Base-by-base conservation (phyloP, 1,140 invertebrate species). In the Listronotus bonariensis region DNA sequence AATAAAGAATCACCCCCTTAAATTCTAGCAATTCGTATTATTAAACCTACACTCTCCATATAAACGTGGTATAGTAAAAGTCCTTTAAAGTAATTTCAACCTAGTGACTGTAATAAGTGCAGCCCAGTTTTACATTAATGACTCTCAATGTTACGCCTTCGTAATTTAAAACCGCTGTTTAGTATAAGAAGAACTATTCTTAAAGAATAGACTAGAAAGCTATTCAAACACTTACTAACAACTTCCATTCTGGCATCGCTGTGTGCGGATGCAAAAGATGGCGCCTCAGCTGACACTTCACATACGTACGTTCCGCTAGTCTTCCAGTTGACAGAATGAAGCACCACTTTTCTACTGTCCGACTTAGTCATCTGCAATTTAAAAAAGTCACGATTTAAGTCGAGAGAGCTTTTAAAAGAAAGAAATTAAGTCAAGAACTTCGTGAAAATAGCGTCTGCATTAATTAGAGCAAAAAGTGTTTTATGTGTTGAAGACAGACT, bases 231-330 rank as follows among this genome's bases (percentile, higher is more conserved):
- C 88, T 88, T 79, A 91, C 89, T 87, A 48, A 90, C 82, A 69
- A 91, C 85, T 77, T 89, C 86, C 86, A 91, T 85, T 59, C 82
- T 80, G 10, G 85, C 86, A 74, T 89, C 87, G 56, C 84, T 85
- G 46, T 85, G 82, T 7, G 85, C 87, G 1, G 85, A 87, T 10
- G 82, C 82, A 75, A 92, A 92, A 52, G 84, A 86, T 17, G 89
- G 89, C 15, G 83, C 87, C 78, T 92, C 90, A 0, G 87, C 89
- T 56, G 87, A 90, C 62, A 92, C 87, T 79, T 92, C 90, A 74
- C 90, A 92, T 68, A 84, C 83, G 79, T 89, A 92, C 15, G 83
- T 70, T 3, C 90, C 90, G 15, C 84, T 88, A 2, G 87, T 86
- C 74, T 86, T 84, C 48, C 90, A 80, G 36, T 82, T 86, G 7